phyloP scores from a whole-genome alignment of 2,113 vertebrate species.

The Cynopterus brachyotis region DNA sequence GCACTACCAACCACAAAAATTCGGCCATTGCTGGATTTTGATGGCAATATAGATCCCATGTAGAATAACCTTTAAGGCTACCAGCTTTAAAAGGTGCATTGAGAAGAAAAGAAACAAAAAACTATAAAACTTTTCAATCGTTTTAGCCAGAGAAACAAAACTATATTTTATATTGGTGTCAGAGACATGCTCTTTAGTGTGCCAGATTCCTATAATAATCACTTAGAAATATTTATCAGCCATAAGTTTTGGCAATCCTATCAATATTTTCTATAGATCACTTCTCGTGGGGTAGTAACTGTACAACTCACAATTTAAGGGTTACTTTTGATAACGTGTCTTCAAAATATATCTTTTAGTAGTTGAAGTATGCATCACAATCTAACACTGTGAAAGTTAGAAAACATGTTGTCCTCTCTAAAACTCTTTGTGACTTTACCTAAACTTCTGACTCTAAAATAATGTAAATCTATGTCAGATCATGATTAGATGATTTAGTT shows the following conservation, averaged over 20 bases:
- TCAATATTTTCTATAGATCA: not conserved
- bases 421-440: not conserved
- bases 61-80: not conserved
- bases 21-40: not conserved
- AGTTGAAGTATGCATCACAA: not conserved
- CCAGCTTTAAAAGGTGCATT: not conserved
- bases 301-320: not conserved
- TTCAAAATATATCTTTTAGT: not conserved
- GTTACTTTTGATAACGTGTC: not conserved
- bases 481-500: slow-evolving; percentile 55
- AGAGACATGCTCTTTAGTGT: not conserved
- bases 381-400: not conserved
- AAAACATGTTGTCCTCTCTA: not conserved
- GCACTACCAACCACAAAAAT: not conserved
- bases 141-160: not conserved
- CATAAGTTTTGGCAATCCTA: not conserved
- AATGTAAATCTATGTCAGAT: slow-evolving; percentile 20
- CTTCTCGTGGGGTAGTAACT: not conserved
- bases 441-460: not conserved
- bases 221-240: not conserved
- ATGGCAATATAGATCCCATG: slow-evolving; percentile 38
- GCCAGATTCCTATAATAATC: not conserved
- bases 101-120: not conserved
- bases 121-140: not conserved
- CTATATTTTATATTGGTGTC: not conserved